A percentile compares a stretch with the other conserved stretches of the same genome.
These are phyloP conservation scores for Clistopyga incitator DNA, from an alignment of 2,888 invertebrate genomes.

Conservation along the genomic window DNA sequence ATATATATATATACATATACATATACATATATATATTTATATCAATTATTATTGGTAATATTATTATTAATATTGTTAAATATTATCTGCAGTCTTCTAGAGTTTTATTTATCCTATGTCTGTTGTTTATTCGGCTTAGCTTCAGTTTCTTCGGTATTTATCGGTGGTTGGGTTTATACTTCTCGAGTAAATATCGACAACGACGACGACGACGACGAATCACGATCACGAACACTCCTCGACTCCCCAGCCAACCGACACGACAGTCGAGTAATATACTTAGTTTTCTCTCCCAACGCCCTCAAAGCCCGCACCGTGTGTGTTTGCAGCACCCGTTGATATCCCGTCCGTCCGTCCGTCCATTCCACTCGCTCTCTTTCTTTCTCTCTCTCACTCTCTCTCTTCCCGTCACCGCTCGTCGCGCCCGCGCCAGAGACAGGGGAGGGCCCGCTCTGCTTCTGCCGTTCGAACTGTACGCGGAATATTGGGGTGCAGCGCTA, in stretches of 20 bases:
- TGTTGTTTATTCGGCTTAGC: constrained; percentile 24
- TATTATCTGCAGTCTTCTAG: constrained; percentile 37
- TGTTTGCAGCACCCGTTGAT: constrained; percentile 61
- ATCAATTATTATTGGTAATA: neutral
- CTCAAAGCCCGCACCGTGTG: constrained; percentile 64
- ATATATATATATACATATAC: too few relatives aligned
- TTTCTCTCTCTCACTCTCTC: constrained; percentile 56
- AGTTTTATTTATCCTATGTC: constrained; percentile 30
- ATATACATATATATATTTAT: too few relatives aligned
- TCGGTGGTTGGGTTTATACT: neutral
- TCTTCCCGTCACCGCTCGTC: constrained; percentile 73
- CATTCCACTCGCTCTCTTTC: constrained; percentile 44
- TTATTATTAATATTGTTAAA: constrained; percentile 2
- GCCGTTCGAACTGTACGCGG: constrained; percentile 59
- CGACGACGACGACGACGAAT: constrained; percentile 58
- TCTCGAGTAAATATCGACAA: constrained; percentile 6
- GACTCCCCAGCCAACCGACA: constrained; percentile 50
- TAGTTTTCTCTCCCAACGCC: constrained; percentile 59
- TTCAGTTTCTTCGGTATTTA: constrained; percentile 12
- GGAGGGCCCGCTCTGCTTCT: constrained; percentile 71
- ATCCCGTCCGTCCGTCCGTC: constrained; percentile 59
- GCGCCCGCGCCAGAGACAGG: constrained; percentile 76
- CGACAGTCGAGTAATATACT: constrained; percentile 53
- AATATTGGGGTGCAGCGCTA: constrained; percentile 73
- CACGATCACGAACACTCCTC: constrained; percentile 63